These are phyloP conservation scores for Monochamus alternatus DNA, from an alignment of 2,888 invertebrate species.

Conservation along the genomic window DNA sequence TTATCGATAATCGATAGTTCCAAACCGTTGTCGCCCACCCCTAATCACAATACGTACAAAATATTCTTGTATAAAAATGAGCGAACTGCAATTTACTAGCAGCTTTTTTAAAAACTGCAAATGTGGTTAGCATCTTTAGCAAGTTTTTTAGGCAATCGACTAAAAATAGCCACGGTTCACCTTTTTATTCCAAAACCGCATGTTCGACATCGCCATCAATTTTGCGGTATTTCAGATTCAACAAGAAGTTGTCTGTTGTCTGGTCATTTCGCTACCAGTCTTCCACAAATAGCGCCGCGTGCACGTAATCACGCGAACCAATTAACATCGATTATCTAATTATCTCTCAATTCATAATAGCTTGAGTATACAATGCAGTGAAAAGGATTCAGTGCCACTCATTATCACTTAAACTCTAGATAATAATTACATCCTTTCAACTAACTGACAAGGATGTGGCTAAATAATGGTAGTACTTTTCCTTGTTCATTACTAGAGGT, in stretches of 20 bases:
- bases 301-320: slow-evolving; percentile 15
- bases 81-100: too few species aligned
- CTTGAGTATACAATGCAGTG: slow-evolving; percentile 1
- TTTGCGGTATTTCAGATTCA: not conserved
- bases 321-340: slow-evolving; percentile 34
- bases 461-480: slow-evolving; percentile 3
- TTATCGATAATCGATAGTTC: too few species aligned
- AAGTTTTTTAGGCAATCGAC: too few species aligned
- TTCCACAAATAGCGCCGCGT: slow-evolving; percentile 21
- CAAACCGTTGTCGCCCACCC: too few species aligned
- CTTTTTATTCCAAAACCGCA: not conserved
- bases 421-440: slow-evolving; percentile 16
- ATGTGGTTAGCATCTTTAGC: too few species aligned
- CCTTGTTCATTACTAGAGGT: too few species aligned
- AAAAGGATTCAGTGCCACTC: slow-evolving; percentile 15
- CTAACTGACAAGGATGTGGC: slow-evolving; percentile 9
- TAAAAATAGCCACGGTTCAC: too few species aligned
- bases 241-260: slow-evolving; percentile 15
- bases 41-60: too few species aligned
- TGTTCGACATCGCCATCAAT: not conserved
- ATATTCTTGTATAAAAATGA: too few species aligned
- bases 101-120: too few species aligned
- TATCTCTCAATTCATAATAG: slow-evolving; percentile 19
- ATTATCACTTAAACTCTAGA: not conserved
- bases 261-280: slow-evolving; percentile 20